phyloP scores from a whole-genome alignment of 2,797 vertebrate genomes.

The Peromyscus attwateri region DNA sequence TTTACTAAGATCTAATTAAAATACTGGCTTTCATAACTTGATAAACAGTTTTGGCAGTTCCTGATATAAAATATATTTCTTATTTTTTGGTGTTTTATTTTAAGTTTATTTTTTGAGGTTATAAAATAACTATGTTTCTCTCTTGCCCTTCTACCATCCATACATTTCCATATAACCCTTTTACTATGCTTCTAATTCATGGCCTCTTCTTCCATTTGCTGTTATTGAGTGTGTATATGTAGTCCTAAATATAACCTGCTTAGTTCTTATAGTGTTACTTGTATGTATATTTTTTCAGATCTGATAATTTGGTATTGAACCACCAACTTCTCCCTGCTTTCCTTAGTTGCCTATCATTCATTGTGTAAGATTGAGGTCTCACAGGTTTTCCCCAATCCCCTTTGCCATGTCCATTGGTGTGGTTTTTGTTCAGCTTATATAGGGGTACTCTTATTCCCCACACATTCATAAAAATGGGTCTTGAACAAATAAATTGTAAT shows the following conservation, averaged over 20 bases:
- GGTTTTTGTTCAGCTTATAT: neutral
- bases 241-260: neutral
- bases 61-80: neutral
- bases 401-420: neutral
- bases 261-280: neutral
- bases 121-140: too few relatives aligned
- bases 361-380: neutral
- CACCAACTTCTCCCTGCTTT: neutral
- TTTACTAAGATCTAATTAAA: neutral
- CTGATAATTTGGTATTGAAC: neutral
- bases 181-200: too few relatives aligned
- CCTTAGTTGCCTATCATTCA: neutral
- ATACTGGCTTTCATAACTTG: neutral
- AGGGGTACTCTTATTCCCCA: neutral
- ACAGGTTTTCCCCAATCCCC: neutral
- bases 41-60: neutral
- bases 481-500: conserved; percentile 5
- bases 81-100: too few relatives aligned
- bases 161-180: too few relatives aligned
- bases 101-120: too few relatives aligned
- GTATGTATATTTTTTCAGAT: neutral
- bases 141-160: too few relatives aligned
- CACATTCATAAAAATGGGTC: neutral
- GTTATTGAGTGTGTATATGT: too few relatives aligned
- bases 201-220: too few relatives aligned